Conservation (phyloP, 2,888 invertebrate genomes). For the Agriopis marginaria region DNA sequence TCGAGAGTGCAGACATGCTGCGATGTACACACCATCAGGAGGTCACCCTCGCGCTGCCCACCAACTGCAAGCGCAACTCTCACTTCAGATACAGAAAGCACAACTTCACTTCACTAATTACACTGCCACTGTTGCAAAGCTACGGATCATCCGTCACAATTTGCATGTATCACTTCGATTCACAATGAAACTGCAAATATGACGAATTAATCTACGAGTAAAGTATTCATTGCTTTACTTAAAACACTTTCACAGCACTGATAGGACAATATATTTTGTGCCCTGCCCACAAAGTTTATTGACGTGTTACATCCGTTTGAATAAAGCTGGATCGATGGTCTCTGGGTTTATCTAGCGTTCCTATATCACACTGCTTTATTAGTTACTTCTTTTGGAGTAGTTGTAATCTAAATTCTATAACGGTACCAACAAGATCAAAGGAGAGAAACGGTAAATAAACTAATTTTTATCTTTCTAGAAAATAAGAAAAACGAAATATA, state of each 20-base stretch:
- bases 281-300: conserved; percentile 83
- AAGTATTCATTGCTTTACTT: conserved; percentile 30
- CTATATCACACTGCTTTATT: conserved; percentile 43
- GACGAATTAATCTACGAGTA: conserved; percentile 21
- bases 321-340: conserved; percentile 79
- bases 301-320: conserved; percentile 85
- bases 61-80: conserved; percentile 78
- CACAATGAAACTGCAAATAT: conserved; percentile 34
- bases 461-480: conserved; percentile 65
- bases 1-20: conserved; percentile 98
- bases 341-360: conserved; percentile 49
- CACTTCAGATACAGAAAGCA: conserved; percentile 51
- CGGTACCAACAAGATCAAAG: conserved; percentile 72
- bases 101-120: conserved; percentile 54
- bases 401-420: conserved; percentile 63
- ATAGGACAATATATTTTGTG: conserved; percentile 65
- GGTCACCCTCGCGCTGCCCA: conserved; percentile 82
- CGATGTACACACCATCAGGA: conserved; percentile 95
- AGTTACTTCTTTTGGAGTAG: conserved; percentile 49
- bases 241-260: conserved; percentile 79
- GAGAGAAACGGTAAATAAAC: conserved; percentile 81
- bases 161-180: conserved; percentile 40
- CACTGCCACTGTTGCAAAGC: conserved; percentile 39
- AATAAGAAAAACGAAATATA: conserved; percentile 80
- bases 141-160: conserved; percentile 58